Conservation (phyloP, 1,140 invertebrate genomes). For the Acyrthosiphon pisum region DNA sequence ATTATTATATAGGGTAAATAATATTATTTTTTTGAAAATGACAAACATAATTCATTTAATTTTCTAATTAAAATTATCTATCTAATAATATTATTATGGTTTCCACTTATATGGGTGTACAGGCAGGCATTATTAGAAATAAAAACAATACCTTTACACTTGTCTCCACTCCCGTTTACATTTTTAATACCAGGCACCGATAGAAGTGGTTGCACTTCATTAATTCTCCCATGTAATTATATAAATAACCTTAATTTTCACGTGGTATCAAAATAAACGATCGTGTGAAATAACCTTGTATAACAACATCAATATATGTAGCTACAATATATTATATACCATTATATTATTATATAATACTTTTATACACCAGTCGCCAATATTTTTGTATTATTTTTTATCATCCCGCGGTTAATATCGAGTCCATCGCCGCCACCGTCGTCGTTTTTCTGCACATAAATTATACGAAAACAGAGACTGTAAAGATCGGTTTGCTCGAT, state of each 20-base stretch:
- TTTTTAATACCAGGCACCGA: background rate
- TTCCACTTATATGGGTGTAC: background rate
- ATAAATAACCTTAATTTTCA: background rate
- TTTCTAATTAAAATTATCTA: background rate
- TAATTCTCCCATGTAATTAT: slow-evolving; percentile 11
- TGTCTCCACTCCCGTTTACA: background rate
- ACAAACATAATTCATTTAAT: background rate
- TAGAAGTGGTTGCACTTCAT: background rate
- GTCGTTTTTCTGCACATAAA: background rate
- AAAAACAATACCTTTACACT: background rate
- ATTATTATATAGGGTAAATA: background rate
- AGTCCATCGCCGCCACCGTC: background rate
- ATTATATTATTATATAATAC: no score
- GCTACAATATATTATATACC: no score
- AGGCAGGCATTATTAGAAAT: background rate
- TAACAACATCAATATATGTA: background rate
- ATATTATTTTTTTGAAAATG: background rate
- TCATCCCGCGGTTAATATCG: background rate
- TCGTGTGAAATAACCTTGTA: background rate
- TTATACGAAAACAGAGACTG: background rate
- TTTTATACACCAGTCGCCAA: background rate
- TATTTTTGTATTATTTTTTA: background rate
- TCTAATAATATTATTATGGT: background rate
- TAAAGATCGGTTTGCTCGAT: background rate
- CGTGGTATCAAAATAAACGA: background rate